phyloP scores from a whole-genome alignment of 2,797 vertebrate species.

The Cygnus olor region DNA sequence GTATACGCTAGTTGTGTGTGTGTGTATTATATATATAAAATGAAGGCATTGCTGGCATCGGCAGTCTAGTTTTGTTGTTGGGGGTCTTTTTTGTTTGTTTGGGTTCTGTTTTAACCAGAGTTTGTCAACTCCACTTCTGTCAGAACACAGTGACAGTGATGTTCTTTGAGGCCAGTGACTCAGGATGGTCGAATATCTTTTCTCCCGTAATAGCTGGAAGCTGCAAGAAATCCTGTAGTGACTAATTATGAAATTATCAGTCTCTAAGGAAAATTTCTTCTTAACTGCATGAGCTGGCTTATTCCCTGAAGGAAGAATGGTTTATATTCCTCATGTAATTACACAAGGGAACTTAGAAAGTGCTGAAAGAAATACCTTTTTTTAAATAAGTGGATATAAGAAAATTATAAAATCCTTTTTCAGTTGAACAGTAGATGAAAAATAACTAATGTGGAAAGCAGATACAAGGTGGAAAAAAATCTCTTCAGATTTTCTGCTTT shows the following conservation, averaged over 20 bases:
- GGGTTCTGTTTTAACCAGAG: background rate
- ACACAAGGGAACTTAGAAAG: conserved; percentile 12
- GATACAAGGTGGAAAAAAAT: background rate
- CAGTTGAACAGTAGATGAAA: background rate
- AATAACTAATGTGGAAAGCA: background rate
- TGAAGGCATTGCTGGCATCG: background rate
- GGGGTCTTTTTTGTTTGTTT: background rate
- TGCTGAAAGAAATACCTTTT: conserved; percentile 28
- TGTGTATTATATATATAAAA: background rate
- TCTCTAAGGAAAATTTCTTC: conserved; percentile 49
- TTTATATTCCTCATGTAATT: conserved; percentile 36
- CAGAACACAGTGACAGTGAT: background rate
- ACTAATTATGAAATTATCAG: conserved; percentile 60
- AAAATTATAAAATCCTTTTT: conserved; percentile 34
- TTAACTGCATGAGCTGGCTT: conserved; percentile 24
- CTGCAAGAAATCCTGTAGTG: conserved; percentile 19
- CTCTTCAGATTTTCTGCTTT: background rate
- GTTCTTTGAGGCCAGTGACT: background rate
- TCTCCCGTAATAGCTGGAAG: background rate
- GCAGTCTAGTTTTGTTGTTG: background rate
- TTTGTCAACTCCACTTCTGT: background rate
- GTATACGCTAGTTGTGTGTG: too few species aligned
- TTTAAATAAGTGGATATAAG: conserved; percentile 6
- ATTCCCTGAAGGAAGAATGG: conserved; percentile 45
- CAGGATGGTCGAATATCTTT: background rate